Percentiles rank a stretch among this genome's conserved stretches.
These are phyloP conservation scores for Acropora tenuis DNA, from an alignment of 64 coral and sea anemone species.

Conservation along the genomic window DNA sequence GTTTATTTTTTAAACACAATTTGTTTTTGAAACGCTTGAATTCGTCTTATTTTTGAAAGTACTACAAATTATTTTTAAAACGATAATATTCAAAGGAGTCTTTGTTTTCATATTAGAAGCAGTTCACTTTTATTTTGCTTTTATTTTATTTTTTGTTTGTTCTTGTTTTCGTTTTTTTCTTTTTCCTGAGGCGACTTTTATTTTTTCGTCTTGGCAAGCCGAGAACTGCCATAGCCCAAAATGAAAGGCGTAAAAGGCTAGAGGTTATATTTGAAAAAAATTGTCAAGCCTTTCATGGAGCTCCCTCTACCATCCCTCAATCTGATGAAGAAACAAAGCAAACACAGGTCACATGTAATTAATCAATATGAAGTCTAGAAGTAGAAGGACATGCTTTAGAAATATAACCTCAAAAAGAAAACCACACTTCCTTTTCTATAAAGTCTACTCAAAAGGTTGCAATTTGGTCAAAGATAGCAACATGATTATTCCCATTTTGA, in stretches of 20 bases:
- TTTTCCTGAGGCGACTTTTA: neutral
- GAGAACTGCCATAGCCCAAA: slow-evolving; percentile 33
- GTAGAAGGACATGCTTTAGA: slow-evolving; percentile 16
- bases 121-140: too few relatives aligned
- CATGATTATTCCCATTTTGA: slow-evolving; percentile 17
- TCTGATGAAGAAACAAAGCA: slow-evolving; percentile 8
- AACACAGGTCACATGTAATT: neutral
- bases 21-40: too few relatives aligned
- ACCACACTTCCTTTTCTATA: slow-evolving; percentile 13
- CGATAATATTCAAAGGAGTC: too few relatives aligned
- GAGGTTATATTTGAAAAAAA: neutral
- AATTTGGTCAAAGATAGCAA: slow-evolving; percentile 14
- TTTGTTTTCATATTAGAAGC: too few relatives aligned
- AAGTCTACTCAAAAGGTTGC: slow-evolving; percentile 2
- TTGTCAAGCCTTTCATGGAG: slow-evolving; percentile 7
- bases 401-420: slow-evolving; percentile 18
- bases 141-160: too few relatives aligned
- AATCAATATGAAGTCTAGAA: neutral
- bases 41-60: too few relatives aligned
- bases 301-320: slow-evolving; percentile 19
- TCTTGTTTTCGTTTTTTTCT: too few relatives aligned
- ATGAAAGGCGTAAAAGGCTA: neutral
- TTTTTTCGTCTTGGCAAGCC: slow-evolving; percentile 9
- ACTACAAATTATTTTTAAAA: too few relatives aligned
- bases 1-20: too few relatives aligned